phyloP scores from a whole-genome alignment of 2,113 vertebrate species.

The Zosterops pallidus region DNA sequence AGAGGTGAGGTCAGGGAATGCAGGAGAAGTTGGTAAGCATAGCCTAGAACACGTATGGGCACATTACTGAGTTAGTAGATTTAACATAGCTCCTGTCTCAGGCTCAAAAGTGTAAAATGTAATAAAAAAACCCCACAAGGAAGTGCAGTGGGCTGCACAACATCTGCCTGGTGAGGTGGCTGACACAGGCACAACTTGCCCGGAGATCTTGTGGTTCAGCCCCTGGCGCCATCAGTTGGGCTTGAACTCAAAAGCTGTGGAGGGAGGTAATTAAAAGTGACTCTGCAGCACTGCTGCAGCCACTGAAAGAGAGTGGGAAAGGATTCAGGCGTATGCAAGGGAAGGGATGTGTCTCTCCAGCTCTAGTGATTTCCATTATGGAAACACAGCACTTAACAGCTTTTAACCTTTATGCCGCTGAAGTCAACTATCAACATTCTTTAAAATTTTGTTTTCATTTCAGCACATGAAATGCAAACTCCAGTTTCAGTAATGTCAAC shows the following conservation, averaged over 20 bases:
- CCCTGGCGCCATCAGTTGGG: constrained; percentile 77
- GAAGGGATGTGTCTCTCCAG: constrained; percentile 23
- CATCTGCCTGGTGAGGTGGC: constrained; percentile 51
- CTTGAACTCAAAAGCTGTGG: constrained; percentile 68
- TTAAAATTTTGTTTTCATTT: background rate
- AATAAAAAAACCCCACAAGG: background rate
- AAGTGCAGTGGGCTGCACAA: constrained; percentile 45
- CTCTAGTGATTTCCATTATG: constrained; percentile 8
- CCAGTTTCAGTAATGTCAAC: background rate
- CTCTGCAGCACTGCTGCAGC: constrained; percentile 54
- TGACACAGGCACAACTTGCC: constrained; percentile 38
- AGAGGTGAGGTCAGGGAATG: background rate
- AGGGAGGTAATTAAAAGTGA: constrained; percentile 71
- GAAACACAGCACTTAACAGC: background rate
- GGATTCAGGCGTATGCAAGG: constrained; percentile 35
- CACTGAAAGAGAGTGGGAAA: constrained; percentile 52
- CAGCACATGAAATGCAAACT: background rate
- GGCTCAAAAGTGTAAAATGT: constrained; percentile 10
- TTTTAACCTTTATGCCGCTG: constrained; percentile 1
- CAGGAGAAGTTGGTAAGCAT: background rate
- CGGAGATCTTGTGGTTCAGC: constrained; percentile 70
- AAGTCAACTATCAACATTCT: background rate
- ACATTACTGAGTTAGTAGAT: background rate
- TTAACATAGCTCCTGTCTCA: constrained; percentile 14
- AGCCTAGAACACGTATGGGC: background rate